These are phyloP conservation scores for Gasterosteus aculeatus DNA, from an alignment of 2,113 vertebrate species.

Conservation along the genomic window DNA sequence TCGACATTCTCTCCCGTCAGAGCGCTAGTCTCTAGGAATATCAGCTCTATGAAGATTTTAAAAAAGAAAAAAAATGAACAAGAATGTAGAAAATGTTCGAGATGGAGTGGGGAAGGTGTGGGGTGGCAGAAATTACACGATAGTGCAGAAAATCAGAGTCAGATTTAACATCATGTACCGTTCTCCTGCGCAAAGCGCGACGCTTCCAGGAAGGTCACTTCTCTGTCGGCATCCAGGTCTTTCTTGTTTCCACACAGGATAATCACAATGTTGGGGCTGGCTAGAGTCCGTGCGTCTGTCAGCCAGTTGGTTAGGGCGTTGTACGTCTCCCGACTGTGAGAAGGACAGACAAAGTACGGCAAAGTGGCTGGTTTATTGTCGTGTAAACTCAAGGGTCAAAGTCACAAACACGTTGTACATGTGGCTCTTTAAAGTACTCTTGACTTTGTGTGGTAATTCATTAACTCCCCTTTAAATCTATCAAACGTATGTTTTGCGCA, in stretches of 20 bases:
- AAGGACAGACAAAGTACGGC: not conserved
- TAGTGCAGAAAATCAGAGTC: not conserved
- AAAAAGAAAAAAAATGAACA: not conserved
- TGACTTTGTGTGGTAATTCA: not conserved
- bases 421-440: not conserved
- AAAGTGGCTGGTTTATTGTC: not conserved
- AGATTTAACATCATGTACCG: conserved; percentile 69
- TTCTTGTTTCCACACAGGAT: conserved; percentile 96
- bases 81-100: not conserved
- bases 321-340: conserved; percentile 88
- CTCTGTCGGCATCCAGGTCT: conserved; percentile 90
- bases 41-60: conserved; percentile 80
- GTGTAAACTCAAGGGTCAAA: not conserved
- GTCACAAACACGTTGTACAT: not conserved
- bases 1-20: conserved; percentile 93
- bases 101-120: not conserved
- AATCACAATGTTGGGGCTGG: conserved; percentile 92
- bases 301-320: conserved; percentile 93
- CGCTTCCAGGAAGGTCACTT: conserved; percentile 93
- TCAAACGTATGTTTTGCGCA: not conserved
- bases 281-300: conserved; percentile 90
- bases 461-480: not conserved
- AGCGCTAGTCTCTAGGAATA: conserved; percentile 93
- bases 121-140: not conserved
- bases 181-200: conserved; percentile 95